Evolutionary conservation across 64 coral and sea anemone genomes (phyloP).

Genomic region (Pocillopora verrucosa): DNA sequence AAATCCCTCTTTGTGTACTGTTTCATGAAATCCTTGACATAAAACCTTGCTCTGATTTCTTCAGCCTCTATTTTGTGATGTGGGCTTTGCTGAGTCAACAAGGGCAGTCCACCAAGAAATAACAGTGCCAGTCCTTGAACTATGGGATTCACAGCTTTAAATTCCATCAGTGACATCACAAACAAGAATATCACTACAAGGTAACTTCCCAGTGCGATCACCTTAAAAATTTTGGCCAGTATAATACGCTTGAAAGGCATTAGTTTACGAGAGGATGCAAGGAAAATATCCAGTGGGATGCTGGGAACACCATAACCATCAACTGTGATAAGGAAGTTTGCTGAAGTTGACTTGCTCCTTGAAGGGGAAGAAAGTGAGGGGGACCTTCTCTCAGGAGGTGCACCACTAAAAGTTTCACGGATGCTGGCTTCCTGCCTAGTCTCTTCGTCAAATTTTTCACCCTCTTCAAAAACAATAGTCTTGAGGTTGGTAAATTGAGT

Average conservation of each 20-base stretch:
- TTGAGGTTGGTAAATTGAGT: constrained; percentile 73
- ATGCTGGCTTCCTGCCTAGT: constrained; percentile 60
- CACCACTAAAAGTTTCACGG: constrained; percentile 67
- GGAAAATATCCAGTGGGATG: constrained; percentile 80
- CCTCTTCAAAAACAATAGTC: constrained; percentile 87
- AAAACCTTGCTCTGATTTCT: constrained; percentile 62
- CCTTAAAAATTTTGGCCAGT: constrained; percentile 65
- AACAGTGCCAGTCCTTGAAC: constrained; percentile 67
- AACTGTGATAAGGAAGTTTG: constrained; percentile 39
- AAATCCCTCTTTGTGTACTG: constrained; percentile 68
- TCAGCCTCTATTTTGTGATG: constrained; percentile 50
- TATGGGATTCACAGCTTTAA: constrained; percentile 36
- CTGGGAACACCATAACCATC: constrained; percentile 72
- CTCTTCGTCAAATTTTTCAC: constrained; percentile 80
- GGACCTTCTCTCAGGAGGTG: constrained; percentile 41
- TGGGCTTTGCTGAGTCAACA: constrained; percentile 29
- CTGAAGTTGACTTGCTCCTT: constrained; percentile 28
- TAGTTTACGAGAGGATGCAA: constrained; percentile 53
- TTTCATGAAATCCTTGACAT: constrained; percentile 67
- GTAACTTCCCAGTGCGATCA: constrained; percentile 61
- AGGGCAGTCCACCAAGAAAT: constrained; percentile 71
- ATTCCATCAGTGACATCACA: constrained; percentile 74
- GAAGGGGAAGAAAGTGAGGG: constrained; percentile 38
- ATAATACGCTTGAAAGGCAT: constrained; percentile 85
- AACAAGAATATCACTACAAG: constrained; percentile 80